A percentile compares a stretch with the other conserved stretches of the same genome.
These are phyloP conservation scores for Eurytoma californica DNA, from an alignment of 2,888 invertebrate species.

Conservation along the genomic window DNA sequence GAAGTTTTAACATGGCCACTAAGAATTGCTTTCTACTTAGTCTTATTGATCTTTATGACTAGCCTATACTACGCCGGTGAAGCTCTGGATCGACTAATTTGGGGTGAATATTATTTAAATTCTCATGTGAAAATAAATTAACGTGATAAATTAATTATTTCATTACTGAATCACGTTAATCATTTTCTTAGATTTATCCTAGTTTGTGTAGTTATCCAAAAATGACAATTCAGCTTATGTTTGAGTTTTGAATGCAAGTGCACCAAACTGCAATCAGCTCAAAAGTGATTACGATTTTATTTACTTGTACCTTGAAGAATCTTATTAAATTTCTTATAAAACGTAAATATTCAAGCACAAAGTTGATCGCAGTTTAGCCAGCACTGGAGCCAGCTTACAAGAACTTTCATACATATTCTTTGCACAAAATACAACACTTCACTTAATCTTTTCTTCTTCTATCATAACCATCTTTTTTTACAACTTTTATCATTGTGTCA, in stretches of 20 bases:
- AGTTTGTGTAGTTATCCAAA: background rate
- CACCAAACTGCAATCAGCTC: background rate
- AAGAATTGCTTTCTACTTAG: slow-evolving; percentile 84
- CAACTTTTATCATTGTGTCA: no score
- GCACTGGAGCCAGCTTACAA: no score
- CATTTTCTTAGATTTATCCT: background rate
- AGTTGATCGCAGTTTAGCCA: no score
- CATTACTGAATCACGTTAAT: slow-evolving; percentile 38
- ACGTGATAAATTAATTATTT: background rate
- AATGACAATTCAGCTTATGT: background rate
- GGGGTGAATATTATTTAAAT: slow-evolving; percentile 78
- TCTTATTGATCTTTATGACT: slow-evolving; percentile 79
- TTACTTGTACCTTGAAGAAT: no score
- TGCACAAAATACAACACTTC: no score
- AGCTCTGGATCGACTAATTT: slow-evolving; percentile 82
- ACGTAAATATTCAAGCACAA: no score
- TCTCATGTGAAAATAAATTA: slow-evolving; percentile 70
- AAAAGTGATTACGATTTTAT: no score
- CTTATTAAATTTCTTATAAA: no score
- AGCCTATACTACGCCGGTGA: slow-evolving; percentile 85
- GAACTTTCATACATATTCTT: no score
- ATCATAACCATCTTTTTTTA: no score
- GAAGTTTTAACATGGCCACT: slow-evolving; percentile 85
- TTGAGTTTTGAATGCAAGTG: background rate
- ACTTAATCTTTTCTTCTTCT: no score